These are phyloP conservation scores for Potamarius usumacintae DNA, from an alignment of 2,113 vertebrate species.

Conservation along the genomic window DNA sequence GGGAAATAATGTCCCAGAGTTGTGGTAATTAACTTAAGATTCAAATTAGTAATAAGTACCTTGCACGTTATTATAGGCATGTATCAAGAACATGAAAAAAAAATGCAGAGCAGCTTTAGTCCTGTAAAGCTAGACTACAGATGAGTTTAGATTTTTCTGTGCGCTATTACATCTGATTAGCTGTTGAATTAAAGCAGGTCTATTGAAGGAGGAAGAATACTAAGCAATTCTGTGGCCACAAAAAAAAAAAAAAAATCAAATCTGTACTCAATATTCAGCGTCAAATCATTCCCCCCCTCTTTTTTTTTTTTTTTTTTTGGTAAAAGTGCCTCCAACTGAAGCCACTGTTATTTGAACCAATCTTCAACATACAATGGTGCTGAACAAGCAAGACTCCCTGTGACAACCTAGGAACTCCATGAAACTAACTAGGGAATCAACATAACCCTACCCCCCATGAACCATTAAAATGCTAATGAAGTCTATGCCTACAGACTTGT, in stretches of 20 bases:
- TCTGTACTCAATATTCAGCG: background rate
- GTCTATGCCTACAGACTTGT: conserved; percentile 31
- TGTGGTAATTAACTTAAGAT: background rate
- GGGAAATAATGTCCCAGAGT: background rate
- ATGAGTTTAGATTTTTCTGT: background rate
- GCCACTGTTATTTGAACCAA: background rate
- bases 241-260: background rate
- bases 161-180: background rate
- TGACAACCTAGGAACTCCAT: background rate
- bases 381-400: background rate
- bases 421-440: background rate
- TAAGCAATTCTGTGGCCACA: background rate
- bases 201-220: background rate
- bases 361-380: background rate
- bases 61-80: background rate
- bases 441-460: background rate
- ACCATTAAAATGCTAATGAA: conserved; percentile 24
- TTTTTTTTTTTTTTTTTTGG: too few relatives aligned
- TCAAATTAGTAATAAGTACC: background rate
- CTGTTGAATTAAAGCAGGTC: background rate
- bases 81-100: background rate
- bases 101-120: background rate
- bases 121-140: background rate
- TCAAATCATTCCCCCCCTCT: background rate
- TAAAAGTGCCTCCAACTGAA: background rate